Conservation (phyloP, 1,140 invertebrate species). For the Cotesia typhae region DNA sequence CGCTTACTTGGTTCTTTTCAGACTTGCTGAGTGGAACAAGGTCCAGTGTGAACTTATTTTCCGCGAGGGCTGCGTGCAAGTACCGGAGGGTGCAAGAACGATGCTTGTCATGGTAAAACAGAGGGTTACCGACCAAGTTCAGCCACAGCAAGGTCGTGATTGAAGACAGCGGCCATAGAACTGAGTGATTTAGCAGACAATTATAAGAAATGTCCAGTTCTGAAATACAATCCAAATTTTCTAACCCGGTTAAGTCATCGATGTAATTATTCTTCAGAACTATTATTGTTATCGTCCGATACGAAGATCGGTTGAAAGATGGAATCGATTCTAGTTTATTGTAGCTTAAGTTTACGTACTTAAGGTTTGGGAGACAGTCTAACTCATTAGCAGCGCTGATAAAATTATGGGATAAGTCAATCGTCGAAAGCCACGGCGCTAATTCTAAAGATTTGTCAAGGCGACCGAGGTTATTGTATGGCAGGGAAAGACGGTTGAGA, state of each 20-base stretch:
- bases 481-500: conserved; percentile 67
- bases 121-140: conserved; percentile 70
- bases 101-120: conserved; percentile 70
- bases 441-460: conserved; percentile 70
- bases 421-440: conserved; percentile 68
- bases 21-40: conserved; percentile 63
- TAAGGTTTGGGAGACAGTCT: conserved; percentile 69
- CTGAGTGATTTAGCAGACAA: conserved; percentile 70
- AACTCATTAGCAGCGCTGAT: conserved; percentile 59
- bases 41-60: conserved; percentile 71
- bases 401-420: conserved; percentile 72
- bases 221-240: conserved; percentile 66
- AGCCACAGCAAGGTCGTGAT: conserved; percentile 67
- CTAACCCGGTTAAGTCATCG: conserved; percentile 61
- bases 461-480: conserved; percentile 67
- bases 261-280: conserved; percentile 70
- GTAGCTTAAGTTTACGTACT: conserved; percentile 71
- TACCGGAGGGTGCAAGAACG: conserved; percentile 67
- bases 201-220: conserved; percentile 73
- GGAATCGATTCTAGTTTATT: conserved; percentile 71
- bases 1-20: conserved; percentile 62
- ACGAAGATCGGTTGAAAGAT: conserved; percentile 64
- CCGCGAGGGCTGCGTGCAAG: conserved; percentile 67
- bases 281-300: conserved; percentile 63
- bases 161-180: conserved; percentile 67